Conservation (phyloP, 2,888 invertebrate genomes). For the Trichogramma dendrolimi region DNA sequence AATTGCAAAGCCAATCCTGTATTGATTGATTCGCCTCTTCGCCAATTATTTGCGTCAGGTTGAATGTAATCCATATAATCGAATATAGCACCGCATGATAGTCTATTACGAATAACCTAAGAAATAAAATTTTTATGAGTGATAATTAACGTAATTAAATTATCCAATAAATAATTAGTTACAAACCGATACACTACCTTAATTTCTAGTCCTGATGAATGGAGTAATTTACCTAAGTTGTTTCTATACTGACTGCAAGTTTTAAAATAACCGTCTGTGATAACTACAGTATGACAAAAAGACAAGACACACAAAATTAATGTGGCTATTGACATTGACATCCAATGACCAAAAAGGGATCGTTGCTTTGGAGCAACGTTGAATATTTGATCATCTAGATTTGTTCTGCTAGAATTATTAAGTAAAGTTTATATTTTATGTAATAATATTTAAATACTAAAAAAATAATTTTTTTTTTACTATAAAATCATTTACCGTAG, state of each 20-base stretch:
- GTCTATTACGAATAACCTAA: conserved; percentile 60
- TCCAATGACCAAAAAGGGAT: conserved; percentile 56
- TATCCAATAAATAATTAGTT: neutral
- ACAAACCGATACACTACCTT: conserved; percentile 28
- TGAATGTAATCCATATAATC: conserved; percentile 84
- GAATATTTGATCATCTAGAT: conserved; percentile 36
- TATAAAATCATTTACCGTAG: no score
- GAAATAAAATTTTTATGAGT: conserved; percentile 1
- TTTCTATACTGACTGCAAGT: conserved; percentile 75
- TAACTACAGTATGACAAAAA: conserved; percentile 65
- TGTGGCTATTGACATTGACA: conserved; percentile 62
- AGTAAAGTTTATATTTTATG: no score
- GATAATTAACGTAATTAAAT: neutral
- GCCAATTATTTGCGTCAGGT: conserved; percentile 63
- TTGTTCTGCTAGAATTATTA: conserved; percentile 25
- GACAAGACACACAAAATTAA: conserved; percentile 64
- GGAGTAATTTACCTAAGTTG: conserved; percentile 57
- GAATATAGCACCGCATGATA: conserved; percentile 70
- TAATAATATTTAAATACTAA: no score
- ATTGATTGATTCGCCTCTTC: conserved; percentile 67
- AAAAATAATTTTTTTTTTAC: no score
- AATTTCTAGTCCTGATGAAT: conserved; percentile 40
- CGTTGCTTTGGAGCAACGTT: conserved; percentile 38
- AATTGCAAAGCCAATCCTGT: conserved; percentile 67
- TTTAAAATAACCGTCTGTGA: conserved; percentile 68